Base-by-base conservation (phyloP, 2,888 invertebrate genomes). In the Hyposoter didymator region DNA sequence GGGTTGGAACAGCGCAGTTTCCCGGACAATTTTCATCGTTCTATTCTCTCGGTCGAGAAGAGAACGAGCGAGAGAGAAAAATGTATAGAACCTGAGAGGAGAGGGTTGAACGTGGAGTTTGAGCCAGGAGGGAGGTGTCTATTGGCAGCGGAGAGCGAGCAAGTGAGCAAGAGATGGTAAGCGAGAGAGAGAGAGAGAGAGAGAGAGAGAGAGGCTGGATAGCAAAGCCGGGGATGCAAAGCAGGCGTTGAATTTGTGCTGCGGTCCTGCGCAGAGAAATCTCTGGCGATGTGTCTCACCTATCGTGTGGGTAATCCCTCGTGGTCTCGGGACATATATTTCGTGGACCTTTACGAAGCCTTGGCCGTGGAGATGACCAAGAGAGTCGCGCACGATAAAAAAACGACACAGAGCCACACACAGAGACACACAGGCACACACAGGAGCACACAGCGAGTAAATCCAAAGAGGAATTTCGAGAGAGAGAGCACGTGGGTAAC, bases 161-260 rank as follows among this genome's bases (percentile, higher is more conserved):
- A 5, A 19, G 10, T 52, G n/a, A 52, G 35, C 28, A 73, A 66
- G 75, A 83, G 55, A 59, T 59, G n/a, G 55, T 1, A 28, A 28
- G 28, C 1, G 28, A 28, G 28, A 28, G 28, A 28, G 28, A 28
- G 28, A 28, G 28, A 28, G 28, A 28, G 5, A 35, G n/a, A 45
- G 82, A 66, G 82, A 76, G 76, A 72, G 85, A 64, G 82, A 83
- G 78, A 82, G 62, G 66, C 43, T 72, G 52, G 43, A 49, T 59
- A 64, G 89, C 39, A 1, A 89, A 89, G 88, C 74, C 69, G 89
- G 91, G 91, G 92, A 93, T 93, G 92, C 93, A 93, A 93, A 93
- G 90, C 93, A 92, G 93, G 92, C 92, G 91, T 92, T 90, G 91
- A 91, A 91, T 92, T 92, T 91, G 90, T 91, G 90, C 92, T 91